Evolutionary conservation across 2,113 vertebrate genomes (phyloP).

Genomic region (Hipposideros armiger): DNA sequence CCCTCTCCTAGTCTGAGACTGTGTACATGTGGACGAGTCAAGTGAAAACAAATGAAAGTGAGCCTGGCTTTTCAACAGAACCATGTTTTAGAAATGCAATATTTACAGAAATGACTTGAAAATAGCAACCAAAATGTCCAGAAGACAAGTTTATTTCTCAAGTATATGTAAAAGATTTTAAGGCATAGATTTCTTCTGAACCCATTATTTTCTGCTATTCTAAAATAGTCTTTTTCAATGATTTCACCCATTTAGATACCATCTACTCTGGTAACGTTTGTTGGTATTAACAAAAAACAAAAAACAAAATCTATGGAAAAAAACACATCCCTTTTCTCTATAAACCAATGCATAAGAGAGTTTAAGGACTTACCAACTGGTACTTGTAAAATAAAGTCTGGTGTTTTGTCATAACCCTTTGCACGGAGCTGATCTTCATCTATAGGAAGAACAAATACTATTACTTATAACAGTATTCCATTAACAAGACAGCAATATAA

Average conservation of each 20-base stretch:
- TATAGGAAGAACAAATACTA: slow-evolving; percentile 86
- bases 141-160: background rate
- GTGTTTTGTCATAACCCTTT: slow-evolving; percentile 99
- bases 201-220: background rate
- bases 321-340: background rate
- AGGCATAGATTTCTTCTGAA: background rate
- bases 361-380: slow-evolving; percentile 93
- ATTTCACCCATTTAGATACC: background rate
- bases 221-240: slow-evolving; percentile 14
- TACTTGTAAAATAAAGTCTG: slow-evolving; percentile 98
- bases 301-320: slow-evolving; percentile 22
- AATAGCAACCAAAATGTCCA: background rate
- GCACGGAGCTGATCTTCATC: slow-evolving; percentile 98
- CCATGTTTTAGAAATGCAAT: background rate
- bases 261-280: slow-evolving; percentile 54
- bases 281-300: slow-evolving; percentile 57
- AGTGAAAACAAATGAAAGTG: background rate
- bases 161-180: background rate
- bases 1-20: background rate
- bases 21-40: background rate
- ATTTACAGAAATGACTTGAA: slow-evolving; percentile 36
- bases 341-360: slow-evolving; percentile 34
- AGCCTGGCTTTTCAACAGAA: background rate
- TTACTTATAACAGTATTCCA: slow-evolving; percentile 82
- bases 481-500: slow-evolving; percentile 86